Base-by-base conservation (phyloP, 2,888 invertebrate genomes). In the Aspidiotus destructor region DNA sequence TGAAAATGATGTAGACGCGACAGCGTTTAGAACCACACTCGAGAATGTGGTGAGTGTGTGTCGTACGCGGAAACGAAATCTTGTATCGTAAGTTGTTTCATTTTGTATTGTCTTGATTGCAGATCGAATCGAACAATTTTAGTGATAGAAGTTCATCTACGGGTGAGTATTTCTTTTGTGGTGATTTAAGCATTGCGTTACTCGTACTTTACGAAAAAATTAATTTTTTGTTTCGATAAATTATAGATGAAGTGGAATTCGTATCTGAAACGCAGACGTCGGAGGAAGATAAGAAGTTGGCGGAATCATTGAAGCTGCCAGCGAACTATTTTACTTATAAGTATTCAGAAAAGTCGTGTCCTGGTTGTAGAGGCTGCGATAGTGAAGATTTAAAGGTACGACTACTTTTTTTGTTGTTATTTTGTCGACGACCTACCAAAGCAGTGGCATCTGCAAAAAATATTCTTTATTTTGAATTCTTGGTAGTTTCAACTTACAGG, bases 331-430 rank as follows among this genome's bases (percentile, higher is more conserved):
- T 84, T 75, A 80, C 83, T 1, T 89, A 89, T 74, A 82, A 83
- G 72, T 82, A 82, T 71, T 81, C 83, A 72, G 79, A 83, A 0
- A 58, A 55, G 40, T 80, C 82, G 0, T 90, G 90, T 76, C 77
- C 80, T 11, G 89, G 89, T 13, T 89, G 89, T 74, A 80, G 82
- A 8, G 90, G 90, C 0, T 93, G 93, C 76, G 81, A 82, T 15
- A 79, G 83, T 42, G 84, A 85, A 68, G 68, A 70, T 60, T 63
- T 13, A 52, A 54, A 62, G 53, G 61, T 68, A 61, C 53, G 48
- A 60, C 16, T 16, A 48, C 60, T 16, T n/a, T 65, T 62, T 16
- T n/a, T 62, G 53, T 16, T 64, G n/a, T 62, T 40, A 17, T 42
- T 9, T 42, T 61, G 15, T 61, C 28, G 28, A n/a, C n/a, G n/a